These are phyloP conservation scores for Crossocerus cetratus DNA, from an alignment of 2,888 invertebrate species.

Conservation along the genomic window DNA sequence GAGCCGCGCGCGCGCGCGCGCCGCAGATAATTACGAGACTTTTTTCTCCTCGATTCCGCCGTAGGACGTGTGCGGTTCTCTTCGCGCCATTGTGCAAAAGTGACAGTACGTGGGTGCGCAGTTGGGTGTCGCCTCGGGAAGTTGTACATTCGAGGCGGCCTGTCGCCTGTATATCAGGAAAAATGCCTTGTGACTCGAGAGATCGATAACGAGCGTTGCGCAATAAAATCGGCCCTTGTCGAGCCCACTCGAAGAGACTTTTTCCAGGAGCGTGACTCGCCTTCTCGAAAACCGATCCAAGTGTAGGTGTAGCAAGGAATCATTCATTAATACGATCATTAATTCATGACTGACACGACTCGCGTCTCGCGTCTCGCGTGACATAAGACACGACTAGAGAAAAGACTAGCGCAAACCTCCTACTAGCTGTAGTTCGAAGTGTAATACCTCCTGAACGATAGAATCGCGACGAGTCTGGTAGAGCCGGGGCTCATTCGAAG, in stretches of 20 bases:
- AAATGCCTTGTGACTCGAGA: constrained; percentile 31
- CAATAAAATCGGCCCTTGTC: constrained; percentile 27
- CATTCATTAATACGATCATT: too few species aligned
- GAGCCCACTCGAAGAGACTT: constrained; percentile 14
- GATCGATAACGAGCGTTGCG: constrained; percentile 40
- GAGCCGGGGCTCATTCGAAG: too few species aligned
- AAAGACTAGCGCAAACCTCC: too few species aligned
- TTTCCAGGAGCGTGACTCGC: constrained; percentile 4
- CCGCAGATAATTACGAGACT: constrained; percentile 12
- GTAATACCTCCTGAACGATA: too few species aligned
- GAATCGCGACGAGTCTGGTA: too few species aligned
- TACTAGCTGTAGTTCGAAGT: too few species aligned
- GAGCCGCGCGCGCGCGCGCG: not conserved
- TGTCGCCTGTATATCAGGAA: constrained; percentile 31
- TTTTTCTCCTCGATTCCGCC: constrained; percentile 1
- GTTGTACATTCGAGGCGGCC: constrained; percentile 18
- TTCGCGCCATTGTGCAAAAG: constrained; percentile 2
- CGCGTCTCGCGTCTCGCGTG: too few species aligned
- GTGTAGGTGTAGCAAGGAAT: not conserved
- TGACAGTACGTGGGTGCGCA: constrained; percentile 37
- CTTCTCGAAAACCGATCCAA: constrained; percentile 5
- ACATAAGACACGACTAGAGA: too few species aligned
- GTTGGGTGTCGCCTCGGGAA: constrained; percentile 33
- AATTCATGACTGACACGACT: too few species aligned
- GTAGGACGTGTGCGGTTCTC: not conserved